Base-by-base conservation (phyloP, 2,797 vertebrate genomes). In the Anguilla megastoma region DNA sequence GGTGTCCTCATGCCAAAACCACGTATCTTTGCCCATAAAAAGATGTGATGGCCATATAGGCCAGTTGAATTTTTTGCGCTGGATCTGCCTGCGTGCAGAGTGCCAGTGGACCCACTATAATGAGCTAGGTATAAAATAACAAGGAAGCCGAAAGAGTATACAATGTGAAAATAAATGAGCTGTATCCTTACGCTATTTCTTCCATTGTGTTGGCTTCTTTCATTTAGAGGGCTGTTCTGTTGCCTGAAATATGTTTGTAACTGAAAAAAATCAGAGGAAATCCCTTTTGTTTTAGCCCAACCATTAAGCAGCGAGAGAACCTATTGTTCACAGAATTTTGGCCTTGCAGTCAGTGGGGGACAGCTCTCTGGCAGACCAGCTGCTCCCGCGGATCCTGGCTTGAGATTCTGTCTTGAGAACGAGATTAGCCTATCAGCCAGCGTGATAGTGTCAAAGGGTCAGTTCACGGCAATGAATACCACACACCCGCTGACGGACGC, bases 371-470 rank as follows among this genome's bases (percentile, higher is more conserved):
- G 80, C 48, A 50, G 45, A 50, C 80, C 80, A 83, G 80, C 80
- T 83, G 80, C 48, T 83, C 80, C 36, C 21, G 24, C 3, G 21
- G 21, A 52, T 52, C 16, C 80, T 83, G 80, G 24, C 41, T 48
- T 52, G 6, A 83, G 45, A 27, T 83, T 52, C 80, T 83, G 41
- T 83, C 21, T 45, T 83, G 80, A 21, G 74, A 83, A n/a, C 10
- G 21, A 41, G 80, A 83, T 48, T 83, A 48, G 41, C 21, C 50
- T 83, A 83, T 83, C 80, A 83, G 45, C 80, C 24, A 83, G 4
- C 52, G 21, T 48, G 80, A 45, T 80, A 12, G 80, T 48, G 80
- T 83, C 48, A 50, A 21, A n/a, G 48, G 41, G 80, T 83, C 41
- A 83, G 33, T 33, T 52, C 41, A 45, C 45, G n/a, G 45, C 16